phyloP scores from a whole-genome alignment of 2,888 invertebrate genomes.

The Salpingus planirostris region DNA sequence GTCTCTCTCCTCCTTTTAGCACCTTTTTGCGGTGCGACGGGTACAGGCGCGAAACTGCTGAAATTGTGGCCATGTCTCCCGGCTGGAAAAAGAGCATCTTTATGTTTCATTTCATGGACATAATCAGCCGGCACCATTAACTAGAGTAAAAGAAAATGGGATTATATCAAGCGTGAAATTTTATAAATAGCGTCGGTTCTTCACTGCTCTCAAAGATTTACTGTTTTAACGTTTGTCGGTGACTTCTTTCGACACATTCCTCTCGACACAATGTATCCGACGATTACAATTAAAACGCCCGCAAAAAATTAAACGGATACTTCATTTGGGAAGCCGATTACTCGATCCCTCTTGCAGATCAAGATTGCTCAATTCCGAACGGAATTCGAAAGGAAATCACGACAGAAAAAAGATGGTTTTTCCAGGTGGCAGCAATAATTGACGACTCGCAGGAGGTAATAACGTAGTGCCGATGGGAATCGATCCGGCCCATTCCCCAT shows the following conservation, averaged over 20 bases:
- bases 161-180: conserved; percentile 17
- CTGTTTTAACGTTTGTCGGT: conserved; percentile 4
- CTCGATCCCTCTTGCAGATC: too few species aligned
- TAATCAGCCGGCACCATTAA: conserved; percentile 14
- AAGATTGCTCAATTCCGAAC: too few species aligned
- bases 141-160: conserved; percentile 13
- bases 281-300: too few species aligned
- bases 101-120: conserved; percentile 13
- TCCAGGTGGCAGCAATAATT: too few species aligned
- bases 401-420: too few species aligned
- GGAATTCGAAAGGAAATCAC: too few species aligned
- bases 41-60: too few species aligned
- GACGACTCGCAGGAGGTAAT: too few species aligned
- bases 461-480: conserved; percentile 1
- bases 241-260: conserved; percentile 2
- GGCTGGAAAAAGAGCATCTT: conserved; percentile 7
- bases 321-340: too few species aligned
- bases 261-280: background rate
- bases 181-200: conserved; percentile 15
- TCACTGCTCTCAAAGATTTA: conserved; percentile 12
- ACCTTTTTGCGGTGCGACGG: too few species aligned
- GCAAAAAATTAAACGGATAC: too few species aligned
- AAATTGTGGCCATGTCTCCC: conserved; percentile 6
- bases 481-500: conserved; percentile 2
- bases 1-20: too few species aligned